These are phyloP conservation scores for Hemichromis elongatus DNA, from an alignment of 2,113 vertebrate species.

Conservation along the genomic window DNA sequence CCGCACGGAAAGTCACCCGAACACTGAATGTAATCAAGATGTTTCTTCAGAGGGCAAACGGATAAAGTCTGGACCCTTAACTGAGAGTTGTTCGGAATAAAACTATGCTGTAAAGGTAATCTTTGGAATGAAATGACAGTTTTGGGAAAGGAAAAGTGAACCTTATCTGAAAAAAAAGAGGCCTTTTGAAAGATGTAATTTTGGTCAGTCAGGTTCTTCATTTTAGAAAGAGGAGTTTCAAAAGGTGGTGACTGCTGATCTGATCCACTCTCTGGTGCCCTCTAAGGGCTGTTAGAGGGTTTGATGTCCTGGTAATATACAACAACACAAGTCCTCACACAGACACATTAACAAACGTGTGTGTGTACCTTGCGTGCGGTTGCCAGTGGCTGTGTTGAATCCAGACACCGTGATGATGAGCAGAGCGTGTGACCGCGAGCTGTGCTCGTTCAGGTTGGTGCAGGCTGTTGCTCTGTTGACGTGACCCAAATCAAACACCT, in stretches of 20 bases:
- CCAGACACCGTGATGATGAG: slow-evolving; percentile 85
- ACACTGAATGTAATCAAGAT: background rate
- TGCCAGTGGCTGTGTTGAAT: slow-evolving; percentile 82
- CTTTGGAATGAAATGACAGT: background rate
- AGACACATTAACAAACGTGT: rapidly evolving
- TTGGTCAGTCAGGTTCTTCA: background rate
- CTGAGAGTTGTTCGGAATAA: rapidly evolving
- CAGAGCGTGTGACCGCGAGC: slow-evolving; percentile 92
- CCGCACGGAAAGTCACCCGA: background rate
- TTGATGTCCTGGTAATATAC: background rate
- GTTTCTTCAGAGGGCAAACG: background rate
- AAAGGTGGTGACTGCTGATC: background rate
- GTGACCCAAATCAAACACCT: slow-evolving; percentile 90
- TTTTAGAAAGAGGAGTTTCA: background rate
- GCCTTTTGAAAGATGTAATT: background rate
- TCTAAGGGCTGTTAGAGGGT: background rate
- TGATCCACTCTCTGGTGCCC: background rate
- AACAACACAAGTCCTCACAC: background rate
- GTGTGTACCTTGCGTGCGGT: slow-evolving; percentile 80
- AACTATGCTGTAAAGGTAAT: background rate
- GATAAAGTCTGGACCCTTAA: background rate
- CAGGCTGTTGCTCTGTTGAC: slow-evolving; percentile 87
- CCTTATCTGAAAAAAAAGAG: background rate
- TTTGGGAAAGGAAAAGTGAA: background rate
- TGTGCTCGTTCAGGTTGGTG: slow-evolving; percentile 93